Evolutionary conservation across 2,113 vertebrate species (phyloP).

Genomic region (Cathartes aura): DNA sequence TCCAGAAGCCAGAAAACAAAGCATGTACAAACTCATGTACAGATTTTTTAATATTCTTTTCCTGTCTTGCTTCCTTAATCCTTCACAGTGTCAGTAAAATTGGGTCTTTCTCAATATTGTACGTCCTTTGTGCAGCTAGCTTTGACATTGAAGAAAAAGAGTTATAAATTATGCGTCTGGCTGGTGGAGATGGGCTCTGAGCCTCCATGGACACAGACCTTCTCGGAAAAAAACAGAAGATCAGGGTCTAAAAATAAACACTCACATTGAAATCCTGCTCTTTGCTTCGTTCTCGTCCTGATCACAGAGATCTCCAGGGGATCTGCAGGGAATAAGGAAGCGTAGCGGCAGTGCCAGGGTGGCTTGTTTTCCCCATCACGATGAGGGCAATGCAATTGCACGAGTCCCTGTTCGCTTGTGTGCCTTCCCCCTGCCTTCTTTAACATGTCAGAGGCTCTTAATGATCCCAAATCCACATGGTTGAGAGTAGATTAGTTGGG

Average conservation of each 20-base stretch:
- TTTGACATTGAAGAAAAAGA: neutral
- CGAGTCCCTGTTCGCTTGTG: rapidly evolving
- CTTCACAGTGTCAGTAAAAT: neutral
- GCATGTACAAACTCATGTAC: neutral
- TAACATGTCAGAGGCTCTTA: neutral
- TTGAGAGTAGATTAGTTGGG: neutral
- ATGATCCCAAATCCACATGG: neutral
- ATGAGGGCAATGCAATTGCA: rapidly evolving
- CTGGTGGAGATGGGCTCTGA: neutral
- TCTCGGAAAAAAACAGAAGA: neutral
- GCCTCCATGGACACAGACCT: neutral
- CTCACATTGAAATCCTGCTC: neutral
- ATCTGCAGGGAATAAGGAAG: neutral
- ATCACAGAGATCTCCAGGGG: neutral
- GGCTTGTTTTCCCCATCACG: neutral
- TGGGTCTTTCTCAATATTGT: neutral
- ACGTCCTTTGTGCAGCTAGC: neutral
- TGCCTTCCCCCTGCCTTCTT: neutral
- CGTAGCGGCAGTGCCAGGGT: neutral
- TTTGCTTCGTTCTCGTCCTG: neutral
- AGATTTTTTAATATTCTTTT: neutral
- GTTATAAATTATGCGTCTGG: neutral
- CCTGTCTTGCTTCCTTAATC: neutral
- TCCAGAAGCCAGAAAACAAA: neutral
- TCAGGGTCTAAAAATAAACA: neutral